phyloP scores from a whole-genome alignment of 1,140 invertebrate genomes.

The Bombus turneri region DNA sequence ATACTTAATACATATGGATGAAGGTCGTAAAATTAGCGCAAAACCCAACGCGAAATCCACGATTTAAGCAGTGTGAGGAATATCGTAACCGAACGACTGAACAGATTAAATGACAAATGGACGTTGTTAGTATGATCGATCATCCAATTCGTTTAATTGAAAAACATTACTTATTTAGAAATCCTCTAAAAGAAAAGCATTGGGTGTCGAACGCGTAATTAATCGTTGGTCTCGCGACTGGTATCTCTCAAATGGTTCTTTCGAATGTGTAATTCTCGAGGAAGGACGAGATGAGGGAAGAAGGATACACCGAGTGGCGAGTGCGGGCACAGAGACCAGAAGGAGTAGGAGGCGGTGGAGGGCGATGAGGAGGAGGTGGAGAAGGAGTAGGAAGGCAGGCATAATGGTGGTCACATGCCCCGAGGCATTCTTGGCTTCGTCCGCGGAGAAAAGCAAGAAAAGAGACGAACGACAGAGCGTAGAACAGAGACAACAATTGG shows the following conservation, averaged over 20 bases:
- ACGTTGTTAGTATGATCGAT: too few relatives aligned
- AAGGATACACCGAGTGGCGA: not conserved
- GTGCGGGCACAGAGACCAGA: not conserved
- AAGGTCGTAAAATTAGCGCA: too few relatives aligned
- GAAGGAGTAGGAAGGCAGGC: constrained; percentile 55
- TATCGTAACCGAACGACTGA: too few relatives aligned
- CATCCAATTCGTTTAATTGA: not conserved
- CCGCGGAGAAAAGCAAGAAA: constrained; percentile 57
- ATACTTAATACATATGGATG: too few relatives aligned
- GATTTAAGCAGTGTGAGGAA: too few relatives aligned
- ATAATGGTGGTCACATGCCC: constrained; percentile 79
- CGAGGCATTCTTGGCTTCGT: constrained; percentile 55
- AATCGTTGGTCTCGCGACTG: constrained; percentile 23
- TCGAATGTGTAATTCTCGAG: constrained; percentile 60
- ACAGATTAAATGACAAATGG: too few relatives aligned
- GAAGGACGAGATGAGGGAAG: constrained; percentile 18
- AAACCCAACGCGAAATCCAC: too few relatives aligned
- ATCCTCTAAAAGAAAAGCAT: not conserved
- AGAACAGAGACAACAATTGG: constrained; percentile 17
- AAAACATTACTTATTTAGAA: not conserved
- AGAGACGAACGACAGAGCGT: constrained; percentile 22
- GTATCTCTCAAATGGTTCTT: constrained; percentile 47
- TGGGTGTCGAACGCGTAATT: constrained; percentile 20
- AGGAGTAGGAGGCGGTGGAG: constrained; percentile 28
- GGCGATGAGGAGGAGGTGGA: constrained; percentile 38